These are phyloP conservation scores for Lycia hirtaria DNA, from an alignment of 2,888 invertebrate genomes.

Conservation along the genomic window DNA sequence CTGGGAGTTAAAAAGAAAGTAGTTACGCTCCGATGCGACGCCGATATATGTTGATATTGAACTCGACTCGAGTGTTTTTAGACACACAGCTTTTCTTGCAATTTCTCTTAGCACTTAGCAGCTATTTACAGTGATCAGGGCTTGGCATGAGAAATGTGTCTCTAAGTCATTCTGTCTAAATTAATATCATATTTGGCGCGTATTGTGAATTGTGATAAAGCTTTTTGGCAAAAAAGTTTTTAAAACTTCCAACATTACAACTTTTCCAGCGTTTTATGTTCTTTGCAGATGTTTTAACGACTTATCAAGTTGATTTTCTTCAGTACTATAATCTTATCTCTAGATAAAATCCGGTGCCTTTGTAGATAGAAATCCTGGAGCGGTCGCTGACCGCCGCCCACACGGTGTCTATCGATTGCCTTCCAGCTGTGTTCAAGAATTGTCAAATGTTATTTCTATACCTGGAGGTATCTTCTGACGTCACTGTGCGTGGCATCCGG, in stretches of 20 bases:
- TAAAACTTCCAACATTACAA: background rate
- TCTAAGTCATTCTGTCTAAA: background rate
- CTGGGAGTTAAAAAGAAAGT: conserved; percentile 73
- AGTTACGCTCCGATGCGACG: conserved; percentile 49
- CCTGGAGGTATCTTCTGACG: conserved; percentile 30
- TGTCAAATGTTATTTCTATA: conserved; percentile 32
- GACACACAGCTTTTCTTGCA: conserved; percentile 32
- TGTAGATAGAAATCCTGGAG: conserved; percentile 44
- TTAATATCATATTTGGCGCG: background rate
- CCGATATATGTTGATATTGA: conserved; percentile 46
- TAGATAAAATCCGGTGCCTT: conserved; percentile 21
- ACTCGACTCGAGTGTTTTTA: conserved; percentile 32
- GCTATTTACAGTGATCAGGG: conserved; percentile 29
- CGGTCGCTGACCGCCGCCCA: conserved; percentile 60
- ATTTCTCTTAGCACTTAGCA: conserved; percentile 37
- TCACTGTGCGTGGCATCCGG: conserved; percentile 37
- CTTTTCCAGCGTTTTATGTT: background rate
- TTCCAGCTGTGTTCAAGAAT: conserved; percentile 37
- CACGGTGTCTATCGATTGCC: conserved; percentile 53
- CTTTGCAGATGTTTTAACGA: conserved; percentile 2
- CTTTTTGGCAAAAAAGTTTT: background rate
- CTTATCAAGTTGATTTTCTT: background rate
- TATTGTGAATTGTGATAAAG: background rate
- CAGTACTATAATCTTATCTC: background rate
- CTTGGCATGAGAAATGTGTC: conserved; percentile 3